Conservation (phyloP, 2,888 invertebrate genomes). For the Scrobipalpa atriplicella region DNA sequence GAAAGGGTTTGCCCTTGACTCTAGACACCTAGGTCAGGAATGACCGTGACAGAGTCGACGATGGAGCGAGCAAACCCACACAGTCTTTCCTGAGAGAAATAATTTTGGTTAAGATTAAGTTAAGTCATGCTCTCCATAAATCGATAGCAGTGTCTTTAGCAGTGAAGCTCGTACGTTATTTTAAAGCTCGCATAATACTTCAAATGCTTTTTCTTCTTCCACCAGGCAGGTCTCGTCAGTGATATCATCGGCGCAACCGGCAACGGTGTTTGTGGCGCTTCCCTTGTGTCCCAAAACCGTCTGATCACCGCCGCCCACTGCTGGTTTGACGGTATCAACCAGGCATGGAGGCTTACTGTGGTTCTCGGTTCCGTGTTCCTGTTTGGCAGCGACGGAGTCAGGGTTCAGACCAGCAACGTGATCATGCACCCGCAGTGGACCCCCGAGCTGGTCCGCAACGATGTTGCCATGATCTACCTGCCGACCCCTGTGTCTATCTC, state of each 20-base stretch:
- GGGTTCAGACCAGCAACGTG: slow-evolving; percentile 47
- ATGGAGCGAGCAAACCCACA: too few species aligned
- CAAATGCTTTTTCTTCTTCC: slow-evolving; percentile 17
- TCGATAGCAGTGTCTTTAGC: too few species aligned
- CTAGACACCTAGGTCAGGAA: too few species aligned
- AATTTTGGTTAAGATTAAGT: too few species aligned
- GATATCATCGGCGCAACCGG: slow-evolving; percentile 41
- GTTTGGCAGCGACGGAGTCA: slow-evolving; percentile 51
- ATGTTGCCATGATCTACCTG: slow-evolving; percentile 55
- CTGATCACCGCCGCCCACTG: slow-evolving; percentile 65
- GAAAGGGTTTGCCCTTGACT: too few species aligned
- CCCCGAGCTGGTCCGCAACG: slow-evolving; percentile 50
- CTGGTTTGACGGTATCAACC: slow-evolving; percentile 60
- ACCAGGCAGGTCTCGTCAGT: slow-evolving; percentile 51
- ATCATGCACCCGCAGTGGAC: slow-evolving; percentile 51
- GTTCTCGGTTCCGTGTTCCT: slow-evolving; percentile 53
- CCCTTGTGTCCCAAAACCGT: slow-evolving; percentile 46
- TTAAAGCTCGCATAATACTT: too few species aligned
- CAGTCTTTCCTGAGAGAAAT: too few species aligned
- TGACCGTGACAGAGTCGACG: too few species aligned
- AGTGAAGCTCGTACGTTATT: too few species aligned
- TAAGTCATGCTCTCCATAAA: too few species aligned
- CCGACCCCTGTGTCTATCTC: slow-evolving; percentile 41
- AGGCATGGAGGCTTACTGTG: slow-evolving; percentile 53
- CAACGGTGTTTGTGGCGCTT: slow-evolving; percentile 57